Evolutionary conservation across 2,113 vertebrate species (phyloP).

Genomic region (Varanus salvator): DNA sequence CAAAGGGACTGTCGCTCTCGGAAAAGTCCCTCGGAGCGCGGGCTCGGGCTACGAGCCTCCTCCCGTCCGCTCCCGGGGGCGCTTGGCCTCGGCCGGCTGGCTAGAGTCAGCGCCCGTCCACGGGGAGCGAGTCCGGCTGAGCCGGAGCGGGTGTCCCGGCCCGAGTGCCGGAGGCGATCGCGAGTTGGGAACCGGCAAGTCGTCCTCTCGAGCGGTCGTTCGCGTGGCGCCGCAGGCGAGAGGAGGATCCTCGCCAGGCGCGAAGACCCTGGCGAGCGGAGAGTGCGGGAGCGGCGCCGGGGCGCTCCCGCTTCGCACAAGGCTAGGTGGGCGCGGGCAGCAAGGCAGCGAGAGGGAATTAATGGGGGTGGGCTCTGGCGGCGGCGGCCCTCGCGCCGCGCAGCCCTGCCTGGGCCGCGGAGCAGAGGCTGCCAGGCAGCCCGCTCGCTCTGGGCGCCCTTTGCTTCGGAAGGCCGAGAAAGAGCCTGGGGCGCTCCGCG

Average conservation of each 20-base stretch:
- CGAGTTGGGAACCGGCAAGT: constrained; percentile 65
- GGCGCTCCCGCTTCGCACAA: neutral
- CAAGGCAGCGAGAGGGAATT: constrained; percentile 30
- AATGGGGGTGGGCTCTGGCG: neutral
- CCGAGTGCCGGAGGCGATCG: constrained; percentile 64
- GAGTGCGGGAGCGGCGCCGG: too few relatives aligned
- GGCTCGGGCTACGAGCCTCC: too few relatives aligned
- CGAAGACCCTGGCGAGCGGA: neutral
- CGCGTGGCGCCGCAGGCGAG: constrained; percentile 33
- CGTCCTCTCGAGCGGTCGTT: constrained; percentile 17
- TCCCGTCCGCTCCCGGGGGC: neutral
- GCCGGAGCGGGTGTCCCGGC: constrained; percentile 58
- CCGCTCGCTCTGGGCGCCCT: neutral
- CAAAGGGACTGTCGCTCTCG: too few relatives aligned
- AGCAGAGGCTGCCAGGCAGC: neutral
- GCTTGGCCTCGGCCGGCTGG: neutral
- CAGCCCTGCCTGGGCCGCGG: neutral
- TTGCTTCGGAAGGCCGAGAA: neutral
- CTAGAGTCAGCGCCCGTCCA: constrained; percentile 35
- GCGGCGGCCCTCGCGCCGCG: neutral
- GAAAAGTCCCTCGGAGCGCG: too few relatives aligned
- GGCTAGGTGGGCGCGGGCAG: accelerated
- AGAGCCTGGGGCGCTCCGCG: neutral
- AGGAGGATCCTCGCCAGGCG: constrained; percentile 44
- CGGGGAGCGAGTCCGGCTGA: constrained; percentile 39